Conservation (phyloP, 1,140 invertebrate genomes). For the Megalonaias nervosa region DNA sequence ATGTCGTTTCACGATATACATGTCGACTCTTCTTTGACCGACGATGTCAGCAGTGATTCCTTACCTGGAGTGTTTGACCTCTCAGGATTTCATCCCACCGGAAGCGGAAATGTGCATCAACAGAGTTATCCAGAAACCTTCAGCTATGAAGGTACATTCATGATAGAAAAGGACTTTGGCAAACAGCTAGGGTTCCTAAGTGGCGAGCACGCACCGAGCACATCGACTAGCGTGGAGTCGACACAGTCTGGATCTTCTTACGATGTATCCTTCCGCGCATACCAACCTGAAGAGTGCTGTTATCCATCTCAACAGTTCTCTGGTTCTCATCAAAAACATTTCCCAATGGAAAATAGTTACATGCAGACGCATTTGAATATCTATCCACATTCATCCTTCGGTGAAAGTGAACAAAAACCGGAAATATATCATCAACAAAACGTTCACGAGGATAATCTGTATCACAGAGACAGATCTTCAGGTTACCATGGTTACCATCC, state of each 20-base stretch:
- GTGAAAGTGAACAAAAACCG: no score
- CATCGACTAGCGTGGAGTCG: constrained; percentile 11
- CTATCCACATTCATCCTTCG: no score
- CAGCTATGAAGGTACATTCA: constrained; percentile 56
- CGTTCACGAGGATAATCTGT: no score
- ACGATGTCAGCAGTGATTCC: constrained; percentile 36
- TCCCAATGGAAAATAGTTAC: no score
- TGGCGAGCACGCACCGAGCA: constrained; percentile 24
- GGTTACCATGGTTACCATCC: no score
- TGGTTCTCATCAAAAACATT: constrained; percentile 7
- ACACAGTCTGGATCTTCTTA: no score
- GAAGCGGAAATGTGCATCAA: constrained; percentile 26
- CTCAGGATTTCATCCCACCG: constrained; percentile 19
- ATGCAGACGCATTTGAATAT: no score
- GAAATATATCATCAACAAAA: no score
- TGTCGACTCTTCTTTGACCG: constrained; percentile 48
- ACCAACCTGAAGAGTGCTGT: no score
- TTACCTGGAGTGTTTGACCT: constrained; percentile 1
- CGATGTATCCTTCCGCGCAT: no score
- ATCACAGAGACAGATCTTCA: no score
- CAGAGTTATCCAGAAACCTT: constrained; percentile 43
- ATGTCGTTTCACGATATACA: constrained; percentile 52
- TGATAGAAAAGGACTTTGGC: constrained; percentile 47
- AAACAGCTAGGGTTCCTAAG: constrained; percentile 44
- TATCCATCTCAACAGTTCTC: constrained; percentile 8